These are phyloP conservation scores for Phanerotoma sp. DNA, from an alignment of 2,888 invertebrate species.

Conservation along the genomic window DNA sequence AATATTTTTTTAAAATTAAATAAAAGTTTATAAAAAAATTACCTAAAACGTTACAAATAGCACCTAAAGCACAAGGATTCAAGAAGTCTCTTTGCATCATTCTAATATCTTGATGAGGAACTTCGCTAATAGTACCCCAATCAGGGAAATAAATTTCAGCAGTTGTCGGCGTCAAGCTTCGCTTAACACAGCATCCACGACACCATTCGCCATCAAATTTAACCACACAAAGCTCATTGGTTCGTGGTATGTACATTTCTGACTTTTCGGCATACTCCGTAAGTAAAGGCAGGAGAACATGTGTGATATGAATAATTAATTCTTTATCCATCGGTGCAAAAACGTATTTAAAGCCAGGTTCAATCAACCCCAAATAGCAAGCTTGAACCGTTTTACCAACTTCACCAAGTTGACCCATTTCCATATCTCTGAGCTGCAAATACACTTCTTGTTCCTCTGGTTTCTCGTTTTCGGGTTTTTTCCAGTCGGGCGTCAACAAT, in stretches of 20 bases:
- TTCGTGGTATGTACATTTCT: slow-evolving; percentile 48
- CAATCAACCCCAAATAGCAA: slow-evolving; percentile 26
- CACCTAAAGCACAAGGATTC: slow-evolving; percentile 35
- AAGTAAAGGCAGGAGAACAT: slow-evolving; percentile 38
- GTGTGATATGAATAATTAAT: slow-evolving; percentile 36
- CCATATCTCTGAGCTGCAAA: slow-evolving; percentile 28
- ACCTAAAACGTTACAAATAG: slow-evolving; percentile 42
- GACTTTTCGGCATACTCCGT: slow-evolving; percentile 41
- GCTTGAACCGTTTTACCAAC: slow-evolving; percentile 35
- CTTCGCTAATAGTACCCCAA: slow-evolving; percentile 45
- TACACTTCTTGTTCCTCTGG: neutral
- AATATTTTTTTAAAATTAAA: neutral
- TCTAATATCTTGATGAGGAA: slow-evolving; percentile 46
- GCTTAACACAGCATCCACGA: slow-evolving; percentile 43
- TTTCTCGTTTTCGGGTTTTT: slow-evolving; percentile 27
- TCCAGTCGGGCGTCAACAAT: slow-evolving; percentile 41
- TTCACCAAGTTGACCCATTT: slow-evolving; percentile 37
- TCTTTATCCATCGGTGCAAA: slow-evolving; percentile 37
- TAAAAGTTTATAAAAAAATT: too few species aligned
- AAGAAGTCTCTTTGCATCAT: slow-evolving; percentile 50
- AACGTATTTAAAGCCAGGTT: slow-evolving; percentile 30
- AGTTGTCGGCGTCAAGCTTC: slow-evolving; percentile 29
- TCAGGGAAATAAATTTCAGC: slow-evolving; percentile 48
- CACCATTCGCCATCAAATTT: slow-evolving; percentile 45
- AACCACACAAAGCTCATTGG: slow-evolving; percentile 50